phyloP scores from a whole-genome alignment of 30 jellyfish, hydroid and myxozoan species.

The Aurelia sp. region DNA sequence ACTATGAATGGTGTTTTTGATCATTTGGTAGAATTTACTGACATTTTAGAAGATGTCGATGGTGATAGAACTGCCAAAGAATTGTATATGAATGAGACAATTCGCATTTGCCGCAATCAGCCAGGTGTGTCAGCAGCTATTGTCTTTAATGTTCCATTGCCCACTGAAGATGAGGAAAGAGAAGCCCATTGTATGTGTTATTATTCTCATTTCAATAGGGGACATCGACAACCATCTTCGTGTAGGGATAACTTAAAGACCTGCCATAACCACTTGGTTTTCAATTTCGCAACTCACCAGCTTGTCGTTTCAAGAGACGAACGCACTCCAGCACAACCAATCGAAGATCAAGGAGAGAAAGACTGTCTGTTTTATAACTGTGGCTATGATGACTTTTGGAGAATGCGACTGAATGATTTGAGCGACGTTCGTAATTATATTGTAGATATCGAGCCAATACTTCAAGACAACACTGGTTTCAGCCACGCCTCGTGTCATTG shows the following conservation, averaged over 20 bases:
- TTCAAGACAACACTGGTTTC: constrained; percentile 22
- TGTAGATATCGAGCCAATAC: constrained; percentile 47
- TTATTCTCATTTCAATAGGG: constrained; percentile 30
- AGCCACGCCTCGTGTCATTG: constrained; percentile 76
- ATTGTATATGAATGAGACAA: not conserved
- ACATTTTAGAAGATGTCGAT: no score
- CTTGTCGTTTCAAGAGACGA: constrained; percentile 5
- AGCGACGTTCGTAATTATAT: not conserved
- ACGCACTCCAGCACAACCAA: not conserved
- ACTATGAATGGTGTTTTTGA: no score
- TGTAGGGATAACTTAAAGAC: not conserved
- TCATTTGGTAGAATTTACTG: no score
- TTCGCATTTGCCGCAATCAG: not conserved
- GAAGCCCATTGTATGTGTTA: constrained; percentile 38
- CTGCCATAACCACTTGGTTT: constrained; percentile 54
- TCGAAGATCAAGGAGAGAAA: not conserved
- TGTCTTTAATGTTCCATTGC: not conserved
- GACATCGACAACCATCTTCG: not conserved
- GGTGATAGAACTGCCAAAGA: not conserved
- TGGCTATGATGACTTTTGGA: no score
- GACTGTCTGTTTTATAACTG: not conserved
- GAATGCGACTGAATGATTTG: not conserved
- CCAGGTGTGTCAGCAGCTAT: constrained; percentile 54
- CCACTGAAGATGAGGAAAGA: not conserved
- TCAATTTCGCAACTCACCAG: constrained; percentile 48